phyloP scores from a whole-genome alignment of 1,140 invertebrate species.

The Tenebrio molitor region DNA sequence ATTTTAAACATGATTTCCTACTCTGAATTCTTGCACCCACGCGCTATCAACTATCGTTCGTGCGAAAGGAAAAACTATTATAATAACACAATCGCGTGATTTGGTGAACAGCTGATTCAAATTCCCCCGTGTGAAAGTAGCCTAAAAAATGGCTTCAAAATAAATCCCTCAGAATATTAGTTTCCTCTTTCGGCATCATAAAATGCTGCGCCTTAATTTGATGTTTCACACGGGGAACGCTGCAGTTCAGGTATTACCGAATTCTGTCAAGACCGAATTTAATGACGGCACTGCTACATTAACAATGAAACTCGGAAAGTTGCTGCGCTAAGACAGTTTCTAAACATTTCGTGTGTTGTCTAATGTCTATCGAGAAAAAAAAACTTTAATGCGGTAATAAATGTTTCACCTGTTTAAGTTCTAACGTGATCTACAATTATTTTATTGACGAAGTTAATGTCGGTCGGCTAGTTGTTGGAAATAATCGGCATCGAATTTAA shows the following conservation, averaged over 20 bases:
- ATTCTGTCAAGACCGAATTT: neutral
- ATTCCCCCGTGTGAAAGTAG: constrained; percentile 8
- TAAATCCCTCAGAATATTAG: constrained; percentile 2
- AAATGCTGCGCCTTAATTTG: constrained; percentile 12
- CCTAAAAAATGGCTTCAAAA: constrained; percentile 14
- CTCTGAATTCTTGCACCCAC: constrained; percentile 1
- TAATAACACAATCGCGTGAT: constrained; percentile 33
- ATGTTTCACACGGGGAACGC: neutral
- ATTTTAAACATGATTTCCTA: constrained; percentile 32
- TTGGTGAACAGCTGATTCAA: neutral
- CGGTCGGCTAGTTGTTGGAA: too few relatives aligned
- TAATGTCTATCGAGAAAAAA: too few relatives aligned
- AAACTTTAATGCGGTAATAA: too few relatives aligned
- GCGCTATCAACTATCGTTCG: constrained; percentile 18
- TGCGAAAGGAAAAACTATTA: constrained; percentile 26
- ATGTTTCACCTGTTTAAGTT: too few relatives aligned
- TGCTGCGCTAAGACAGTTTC: too few relatives aligned
- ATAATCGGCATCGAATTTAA: too few relatives aligned
- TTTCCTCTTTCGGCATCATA: neutral
- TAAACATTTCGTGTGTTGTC: too few relatives aligned
- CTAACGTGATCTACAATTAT: too few relatives aligned
- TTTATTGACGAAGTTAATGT: too few relatives aligned
- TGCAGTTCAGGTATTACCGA: neutral
- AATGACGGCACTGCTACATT: neutral
- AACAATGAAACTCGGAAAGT: neutral